Evolutionary conservation across 2,113 vertebrate species (phyloP).

Genomic region (Odocoileus virginianus): DNA sequence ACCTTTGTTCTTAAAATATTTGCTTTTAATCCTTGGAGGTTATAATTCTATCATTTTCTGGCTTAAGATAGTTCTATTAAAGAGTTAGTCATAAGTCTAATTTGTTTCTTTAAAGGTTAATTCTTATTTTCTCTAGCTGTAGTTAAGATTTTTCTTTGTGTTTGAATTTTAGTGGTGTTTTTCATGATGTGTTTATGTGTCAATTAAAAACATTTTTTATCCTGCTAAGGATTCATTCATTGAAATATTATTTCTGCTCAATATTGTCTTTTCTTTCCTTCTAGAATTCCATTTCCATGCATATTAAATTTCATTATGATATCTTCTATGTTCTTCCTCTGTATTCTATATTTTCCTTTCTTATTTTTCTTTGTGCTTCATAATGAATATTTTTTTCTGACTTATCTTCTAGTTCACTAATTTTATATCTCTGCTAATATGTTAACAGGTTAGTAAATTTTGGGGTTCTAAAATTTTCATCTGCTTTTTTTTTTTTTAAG

Average conservation of each 20-base stretch:
- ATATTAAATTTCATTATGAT: not conserved
- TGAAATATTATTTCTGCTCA: not conserved
- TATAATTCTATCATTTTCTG: not conserved
- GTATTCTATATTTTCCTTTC: not conserved
- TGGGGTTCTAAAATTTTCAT: slow-evolving; percentile 13
- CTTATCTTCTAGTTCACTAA: not conserved
- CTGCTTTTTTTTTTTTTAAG: not conserved
- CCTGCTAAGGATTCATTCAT: not conserved
- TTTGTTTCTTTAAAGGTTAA: not conserved
- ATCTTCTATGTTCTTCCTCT: not conserved
- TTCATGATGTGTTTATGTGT: not conserved
- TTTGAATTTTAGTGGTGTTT: not conserved
- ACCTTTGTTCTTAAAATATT: not conserved
- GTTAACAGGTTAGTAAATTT: not conserved
- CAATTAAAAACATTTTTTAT: not conserved
- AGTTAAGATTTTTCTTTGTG: not conserved
- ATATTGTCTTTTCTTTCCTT: not conserved
- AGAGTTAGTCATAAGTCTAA: not conserved
- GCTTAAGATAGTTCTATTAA: not conserved
- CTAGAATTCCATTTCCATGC: not conserved
- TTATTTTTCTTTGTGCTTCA: slow-evolving; percentile 18
- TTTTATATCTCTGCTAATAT: not conserved
- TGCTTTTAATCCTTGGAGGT: not conserved
- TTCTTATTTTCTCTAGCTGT: not conserved
- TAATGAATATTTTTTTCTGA: not conserved